Evolutionary conservation across 2,113 vertebrate genomes (phyloP).

Genomic region (Microcebus tavaratra): DNA sequence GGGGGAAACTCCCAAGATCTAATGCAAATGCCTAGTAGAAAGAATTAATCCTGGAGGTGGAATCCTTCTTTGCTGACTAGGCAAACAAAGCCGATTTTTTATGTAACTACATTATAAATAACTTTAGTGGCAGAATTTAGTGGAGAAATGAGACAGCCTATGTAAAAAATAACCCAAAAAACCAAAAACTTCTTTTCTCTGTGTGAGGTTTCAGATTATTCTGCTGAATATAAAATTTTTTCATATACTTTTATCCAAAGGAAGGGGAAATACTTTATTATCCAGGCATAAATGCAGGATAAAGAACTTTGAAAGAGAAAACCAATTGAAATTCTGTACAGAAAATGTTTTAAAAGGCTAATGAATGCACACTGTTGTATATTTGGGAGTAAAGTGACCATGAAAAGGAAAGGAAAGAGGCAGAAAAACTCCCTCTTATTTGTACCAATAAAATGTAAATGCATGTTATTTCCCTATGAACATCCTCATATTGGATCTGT

Average conservation of each 20-base stretch:
- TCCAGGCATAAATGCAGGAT: not conserved
- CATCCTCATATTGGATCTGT: slow-evolving; percentile 51
- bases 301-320: slow-evolving; percentile 50
- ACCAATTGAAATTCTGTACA: slow-evolving; percentile 34
- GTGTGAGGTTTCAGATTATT: slow-evolving; percentile 56
- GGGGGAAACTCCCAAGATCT: not conserved
- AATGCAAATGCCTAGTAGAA: slow-evolving; percentile 6
- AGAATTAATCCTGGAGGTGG: not conserved
- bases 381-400: slow-evolving; percentile 41
- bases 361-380: not conserved
- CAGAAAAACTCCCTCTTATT: slow-evolving; percentile 44
- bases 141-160: not conserved
- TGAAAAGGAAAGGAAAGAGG: slow-evolving; percentile 67
- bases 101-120: slow-evolving; percentile 24
- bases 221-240: slow-evolving; percentile 52
- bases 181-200: not conserved
- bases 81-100: slow-evolving; percentile 39
- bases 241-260: slow-evolving; percentile 10
- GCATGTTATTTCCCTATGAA: slow-evolving; percentile 43
- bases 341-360: slow-evolving; percentile 1
- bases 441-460: slow-evolving; percentile 54
- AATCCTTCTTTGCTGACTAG: slow-evolving; percentile 1
- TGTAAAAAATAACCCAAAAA: not conserved
- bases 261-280: slow-evolving; percentile 20
- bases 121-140: slow-evolving; percentile 4